Base-by-base conservation (phyloP, 2,113 vertebrate genomes). In the Passer domesticus region DNA sequence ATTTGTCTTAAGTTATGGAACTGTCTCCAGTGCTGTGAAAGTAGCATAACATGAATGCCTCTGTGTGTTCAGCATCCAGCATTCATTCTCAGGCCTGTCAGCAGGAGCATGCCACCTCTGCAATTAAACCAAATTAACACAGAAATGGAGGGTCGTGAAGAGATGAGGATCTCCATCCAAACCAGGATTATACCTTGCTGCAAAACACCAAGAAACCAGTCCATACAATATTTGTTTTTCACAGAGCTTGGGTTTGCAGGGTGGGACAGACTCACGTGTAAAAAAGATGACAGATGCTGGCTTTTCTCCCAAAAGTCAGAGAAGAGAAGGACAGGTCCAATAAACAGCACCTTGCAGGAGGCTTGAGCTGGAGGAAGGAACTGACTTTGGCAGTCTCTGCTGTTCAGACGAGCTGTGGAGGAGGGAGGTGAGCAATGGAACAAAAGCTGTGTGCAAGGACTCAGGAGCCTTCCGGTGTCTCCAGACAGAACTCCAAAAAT, bases 1-100 rank as follows among this genome's bases (percentile, higher is more conserved):
- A 77, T 95, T 93, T 93, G 33, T 93, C 72, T 88, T 56, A 49
- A 15, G 67, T 89, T 70, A 92, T 64, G 69, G 82, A 89, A 90
- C 56, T 84, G 35, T 64, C 89, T 75, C n/a, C 69, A 56, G n/a
- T 33, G 24, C 35, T 83, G 17, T 55, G 83, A 52, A 87, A 67
- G 27, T 2, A 24, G 67, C 39, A 46, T 6, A 27, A 63, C 84
- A 41, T 3, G 15, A 87, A 62, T n/a, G 22, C 21, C 66, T 72
- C 19, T 1, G 1, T 46, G 70, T 52, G 25, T 43, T 90, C 30
- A 66, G 33, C 56, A 89, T 11, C 68, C 50, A 81, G 47, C n/a
- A 15, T 52, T 83, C 67, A 4, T 89, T 63, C 83, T 81, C 52
- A 59, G 59, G 30, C 33, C 59, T 89, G 59, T 59, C 79, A 59